These are phyloP conservation scores for Agelas oroides DNA, from an alignment of 37 sponge, comb jelly and placozoan species.

Conservation along the genomic window DNA sequence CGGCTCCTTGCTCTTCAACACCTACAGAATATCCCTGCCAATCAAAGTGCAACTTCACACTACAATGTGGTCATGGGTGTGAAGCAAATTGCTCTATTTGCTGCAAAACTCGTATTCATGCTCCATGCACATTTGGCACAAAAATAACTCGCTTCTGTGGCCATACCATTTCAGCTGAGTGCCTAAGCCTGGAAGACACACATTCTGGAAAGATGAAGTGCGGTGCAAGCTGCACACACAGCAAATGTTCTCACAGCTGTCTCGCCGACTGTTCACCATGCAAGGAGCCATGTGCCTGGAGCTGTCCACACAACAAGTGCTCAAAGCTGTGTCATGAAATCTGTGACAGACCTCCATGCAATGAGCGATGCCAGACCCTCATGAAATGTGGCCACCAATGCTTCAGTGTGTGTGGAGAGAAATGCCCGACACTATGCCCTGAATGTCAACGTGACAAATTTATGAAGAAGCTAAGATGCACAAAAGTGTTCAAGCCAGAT, in stretches of 20 bases:
- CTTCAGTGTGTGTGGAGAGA: constrained; percentile 73
- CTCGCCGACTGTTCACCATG: constrained; percentile 2
- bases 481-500: not conserved
- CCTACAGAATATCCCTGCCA: constrained; percentile 16
- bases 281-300: constrained; percentile 8
- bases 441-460: constrained; percentile 49
- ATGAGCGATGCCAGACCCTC: constrained; percentile 51
- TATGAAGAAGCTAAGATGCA: not conserved
- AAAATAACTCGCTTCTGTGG: constrained; percentile 31
- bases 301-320: constrained; percentile 45
- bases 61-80: constrained; percentile 80
- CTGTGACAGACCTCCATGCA: constrained; percentile 59
- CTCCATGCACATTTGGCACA: not conserved
- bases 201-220: not conserved
- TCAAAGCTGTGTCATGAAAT: constrained; percentile 37
- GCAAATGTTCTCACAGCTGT: not conserved
- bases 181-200: constrained; percentile 3
- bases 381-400: constrained; percentile 68
- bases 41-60: constrained; percentile 26
- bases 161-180: constrained; percentile 7
- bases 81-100: constrained; percentile 53
- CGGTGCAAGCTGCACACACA: constrained; percentile 21
- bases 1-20: constrained; percentile 1
- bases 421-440: constrained; percentile 55
- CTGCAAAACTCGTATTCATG: constrained; percentile 22